A percentile compares a stretch with the other conserved stretches of the same genome.
phyloP scores from a whole-genome alignment of 2,888 invertebrate species.

The Diarsia dahlii region DNA sequence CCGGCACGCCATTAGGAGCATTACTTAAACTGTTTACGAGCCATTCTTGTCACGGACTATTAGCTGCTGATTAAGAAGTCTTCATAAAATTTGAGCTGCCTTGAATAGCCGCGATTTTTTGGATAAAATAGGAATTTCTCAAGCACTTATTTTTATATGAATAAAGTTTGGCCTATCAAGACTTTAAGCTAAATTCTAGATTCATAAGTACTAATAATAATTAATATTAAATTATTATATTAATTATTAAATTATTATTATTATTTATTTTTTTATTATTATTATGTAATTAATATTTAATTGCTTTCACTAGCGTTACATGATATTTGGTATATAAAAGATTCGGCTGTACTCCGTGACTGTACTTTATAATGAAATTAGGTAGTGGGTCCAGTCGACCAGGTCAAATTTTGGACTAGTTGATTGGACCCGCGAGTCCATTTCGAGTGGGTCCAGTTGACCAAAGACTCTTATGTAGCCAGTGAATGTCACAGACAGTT shows the following conservation, averaged over 20 bases:
- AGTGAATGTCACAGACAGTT: not conserved
- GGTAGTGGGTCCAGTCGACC: too few relatives aligned
- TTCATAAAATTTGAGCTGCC: not conserved
- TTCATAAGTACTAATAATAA: too few relatives aligned
- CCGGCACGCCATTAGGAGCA: slow-evolving; percentile 9
- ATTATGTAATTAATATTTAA: too few relatives aligned
- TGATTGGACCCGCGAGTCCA: too few relatives aligned
- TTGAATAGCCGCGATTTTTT: slow-evolving; percentile 12
- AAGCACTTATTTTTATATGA: not conserved
- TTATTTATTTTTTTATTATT: too few relatives aligned
- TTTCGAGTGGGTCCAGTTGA: too few relatives aligned
- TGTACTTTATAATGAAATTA: too few relatives aligned
- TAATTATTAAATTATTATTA: too few relatives aligned
- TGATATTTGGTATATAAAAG: not conserved
- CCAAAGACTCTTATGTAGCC: not conserved
- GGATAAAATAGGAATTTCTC: not conserved
- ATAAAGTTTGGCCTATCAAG: not conserved
- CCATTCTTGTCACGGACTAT: slow-evolving; percentile 29
- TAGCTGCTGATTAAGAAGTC: not conserved
- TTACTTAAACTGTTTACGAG: slow-evolving; percentile 42
- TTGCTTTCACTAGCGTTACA: not conserved
- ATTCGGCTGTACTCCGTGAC: too few relatives aligned
- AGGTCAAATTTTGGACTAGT: too few relatives aligned
- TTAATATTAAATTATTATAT: too few relatives aligned
- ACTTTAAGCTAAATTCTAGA: not conserved